Conservation (phyloP, 2,888 invertebrate species). For the Amblyteles armatorius region DNA sequence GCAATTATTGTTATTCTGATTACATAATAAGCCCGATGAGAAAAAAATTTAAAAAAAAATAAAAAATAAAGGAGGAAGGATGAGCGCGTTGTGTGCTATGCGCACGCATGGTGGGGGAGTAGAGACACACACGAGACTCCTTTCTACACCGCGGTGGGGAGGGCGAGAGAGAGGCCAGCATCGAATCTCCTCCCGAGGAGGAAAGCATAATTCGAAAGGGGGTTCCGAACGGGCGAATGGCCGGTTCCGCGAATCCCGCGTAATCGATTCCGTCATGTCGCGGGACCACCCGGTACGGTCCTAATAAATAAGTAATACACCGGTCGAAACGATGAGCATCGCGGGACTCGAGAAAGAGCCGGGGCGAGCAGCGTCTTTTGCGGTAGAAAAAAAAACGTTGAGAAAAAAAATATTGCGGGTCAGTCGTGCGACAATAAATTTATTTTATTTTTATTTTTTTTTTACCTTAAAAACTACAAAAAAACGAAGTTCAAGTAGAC, state of each 20-base stretch:
- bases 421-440: too few species aligned
- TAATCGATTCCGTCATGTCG: constrained; percentile 85
- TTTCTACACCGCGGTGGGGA: constrained; percentile 31
- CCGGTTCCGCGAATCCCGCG: constrained; percentile 83
- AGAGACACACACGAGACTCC: constrained; percentile 52
- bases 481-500: too few species aligned
- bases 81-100: constrained; percentile 26
- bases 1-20: constrained; percentile 83
- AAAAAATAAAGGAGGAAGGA: constrained; percentile 53
- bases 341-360: constrained; percentile 46
- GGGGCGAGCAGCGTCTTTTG: background rate
- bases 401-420: background rate
- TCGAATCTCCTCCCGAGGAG: constrained; percentile 69
- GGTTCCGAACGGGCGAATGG: constrained; percentile 65
- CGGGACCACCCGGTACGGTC: constrained; percentile 83
- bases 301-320: constrained; percentile 85
- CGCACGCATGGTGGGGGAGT: constrained; percentile 33
- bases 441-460: too few species aligned
- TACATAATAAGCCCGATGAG: constrained; percentile 80
- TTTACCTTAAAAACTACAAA: too few species aligned
- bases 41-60: constrained; percentile 65
- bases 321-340: constrained; percentile 77
- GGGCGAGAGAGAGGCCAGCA: constrained; percentile 48
- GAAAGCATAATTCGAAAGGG: constrained; percentile 80
- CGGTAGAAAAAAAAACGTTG: background rate